Evolutionary conservation across 2,797 vertebrate species (phyloP), one percentile per base, ranked within the genome.

Genomic region (Numenius phaeopus): DNA sequence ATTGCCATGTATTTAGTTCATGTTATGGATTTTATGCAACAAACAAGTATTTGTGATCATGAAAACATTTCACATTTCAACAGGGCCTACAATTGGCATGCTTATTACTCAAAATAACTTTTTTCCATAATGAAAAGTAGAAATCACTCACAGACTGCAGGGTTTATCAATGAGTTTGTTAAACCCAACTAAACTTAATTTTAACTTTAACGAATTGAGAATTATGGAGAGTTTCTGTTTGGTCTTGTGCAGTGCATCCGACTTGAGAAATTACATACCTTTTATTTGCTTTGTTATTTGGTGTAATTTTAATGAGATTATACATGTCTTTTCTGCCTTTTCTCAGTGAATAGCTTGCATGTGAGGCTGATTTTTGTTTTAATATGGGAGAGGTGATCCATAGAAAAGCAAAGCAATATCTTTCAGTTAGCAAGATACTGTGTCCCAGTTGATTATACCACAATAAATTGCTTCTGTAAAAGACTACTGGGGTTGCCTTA

Each of bases 181-280:
- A 97, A 97, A 96, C 90, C 96, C 98, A 97, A 89, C 97, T 98
- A 95, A 96, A 94, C 84, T 85, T 96, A 87, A 96, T 86, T 91
- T 87, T 91, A 96, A 96, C 94, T 83, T 94, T 62, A 98, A 98
- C 17, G 14, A 87, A 78, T 89, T 96, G 97, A 91, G 82, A 94
- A 96, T 97, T 97, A 95, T 87, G 87, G 88, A 83, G 72, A 95
- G 93, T 89, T 95, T 95, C 72, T 96, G 97, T 98, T 98, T 98
- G 97, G 62, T 96, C 96, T 97, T 98, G 98, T 98, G 98, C 98
- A 98, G 97, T 97, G 95, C 77, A 92, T 76, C 49, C 49, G 92
- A 94, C 83, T 92, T 73, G 75, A 83, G 82, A 87, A 90, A 42
- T 83, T n/a, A 42, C 23, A 11, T 57, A 55, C 49, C 61, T 92